phyloP scores from a whole-genome alignment of 1,140 invertebrate genomes.

The Lepidurus apus region DNA sequence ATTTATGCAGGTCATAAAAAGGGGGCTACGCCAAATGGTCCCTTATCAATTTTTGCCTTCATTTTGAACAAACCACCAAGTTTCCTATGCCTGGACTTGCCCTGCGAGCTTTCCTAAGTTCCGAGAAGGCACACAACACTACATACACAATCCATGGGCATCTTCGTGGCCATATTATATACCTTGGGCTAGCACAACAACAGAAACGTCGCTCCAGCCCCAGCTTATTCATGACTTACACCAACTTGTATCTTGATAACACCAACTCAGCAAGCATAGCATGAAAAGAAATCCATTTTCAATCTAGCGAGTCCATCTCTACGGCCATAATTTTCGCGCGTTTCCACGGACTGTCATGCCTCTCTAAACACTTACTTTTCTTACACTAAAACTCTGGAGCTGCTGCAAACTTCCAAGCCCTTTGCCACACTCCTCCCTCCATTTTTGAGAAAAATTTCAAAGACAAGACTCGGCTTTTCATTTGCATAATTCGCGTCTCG shows the following conservation, averaged over 20 bases:
- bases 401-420: no score
- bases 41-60: neutral
- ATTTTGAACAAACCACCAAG: neutral
- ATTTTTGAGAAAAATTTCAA: no score
- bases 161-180: neutral
- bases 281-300: neutral
- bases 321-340: neutral
- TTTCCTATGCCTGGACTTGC: neutral
- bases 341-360: neutral
- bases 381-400: no score
- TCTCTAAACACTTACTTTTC: neutral
- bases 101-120: neutral
- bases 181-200: neutral
- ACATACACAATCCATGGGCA: neutral
- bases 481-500: neutral
- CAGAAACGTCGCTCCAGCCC: neutral
- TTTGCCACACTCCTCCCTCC: no score
- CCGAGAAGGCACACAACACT: no score
- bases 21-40: neutral
- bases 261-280: neutral
- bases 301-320: neutral
- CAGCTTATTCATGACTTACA: neutral
- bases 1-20: conserved; percentile 14
- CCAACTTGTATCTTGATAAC: neutral
- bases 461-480: neutral